Percentiles rank a stretch among this genome's conserved stretches.
These are phyloP conservation scores for Ganaspis sp. DNA, from an alignment of 1,140 invertebrate genomes.

Conservation along the genomic window DNA sequence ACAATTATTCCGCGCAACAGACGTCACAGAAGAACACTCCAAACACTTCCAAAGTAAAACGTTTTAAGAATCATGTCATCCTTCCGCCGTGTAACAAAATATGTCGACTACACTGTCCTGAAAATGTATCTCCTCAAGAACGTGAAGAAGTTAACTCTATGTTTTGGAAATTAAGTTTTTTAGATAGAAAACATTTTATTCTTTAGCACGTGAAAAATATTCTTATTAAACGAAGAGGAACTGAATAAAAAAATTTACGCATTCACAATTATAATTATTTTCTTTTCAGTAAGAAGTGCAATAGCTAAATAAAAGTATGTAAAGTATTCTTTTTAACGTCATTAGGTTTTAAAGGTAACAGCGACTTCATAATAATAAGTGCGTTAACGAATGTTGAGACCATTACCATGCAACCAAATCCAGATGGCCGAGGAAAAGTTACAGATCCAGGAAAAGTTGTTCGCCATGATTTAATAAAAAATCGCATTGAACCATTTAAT, in stretches of 20 bases:
- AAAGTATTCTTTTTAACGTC: neutral
- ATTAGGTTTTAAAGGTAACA: neutral
- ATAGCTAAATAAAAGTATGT: neutral
- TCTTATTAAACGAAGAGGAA: neutral
- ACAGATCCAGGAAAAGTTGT: neutral
- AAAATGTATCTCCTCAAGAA: too few relatives aligned
- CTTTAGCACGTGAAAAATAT: neutral
- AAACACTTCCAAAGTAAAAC: too few relatives aligned
- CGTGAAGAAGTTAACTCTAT: neutral
- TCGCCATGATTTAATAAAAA: neutral
- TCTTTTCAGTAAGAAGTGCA: neutral
- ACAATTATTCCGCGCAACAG: too few relatives aligned
- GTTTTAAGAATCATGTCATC: too few relatives aligned
- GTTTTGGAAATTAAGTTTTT: neutral
- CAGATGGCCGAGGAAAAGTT: neutral
- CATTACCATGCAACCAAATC: neutral
- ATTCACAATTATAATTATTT: neutral
- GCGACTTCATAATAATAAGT: neutral
- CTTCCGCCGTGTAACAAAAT: too few relatives aligned
- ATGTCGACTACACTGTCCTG: too few relatives aligned
- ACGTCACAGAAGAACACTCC: too few relatives aligned
- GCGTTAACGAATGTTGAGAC: neutral
- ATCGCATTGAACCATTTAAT: slow-evolving; percentile 38
- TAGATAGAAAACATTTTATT: neutral
- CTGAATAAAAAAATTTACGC: neutral